Evolutionary conservation across 30 jellyfish, hydroid and myxozoan species (phyloP).

Genomic region (Mastigias papua): DNA sequence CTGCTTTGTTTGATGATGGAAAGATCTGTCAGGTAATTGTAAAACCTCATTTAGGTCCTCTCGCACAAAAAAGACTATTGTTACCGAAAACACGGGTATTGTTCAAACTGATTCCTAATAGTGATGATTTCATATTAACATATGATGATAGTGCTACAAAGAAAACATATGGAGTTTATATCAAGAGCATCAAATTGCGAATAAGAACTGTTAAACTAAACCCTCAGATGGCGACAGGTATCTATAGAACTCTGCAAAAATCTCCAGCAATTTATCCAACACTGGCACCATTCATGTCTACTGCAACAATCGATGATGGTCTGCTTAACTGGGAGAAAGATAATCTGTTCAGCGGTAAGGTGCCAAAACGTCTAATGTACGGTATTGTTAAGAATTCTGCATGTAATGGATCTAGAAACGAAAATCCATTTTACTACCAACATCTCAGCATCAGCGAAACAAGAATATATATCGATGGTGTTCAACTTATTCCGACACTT

Average conservation of each 20-base stretch:
- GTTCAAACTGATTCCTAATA: background rate
- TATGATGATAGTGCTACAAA: background rate
- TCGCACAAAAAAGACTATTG: background rate
- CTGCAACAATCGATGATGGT: background rate
- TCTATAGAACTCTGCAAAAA: background rate
- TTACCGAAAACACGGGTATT: background rate
- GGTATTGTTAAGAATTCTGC: background rate
- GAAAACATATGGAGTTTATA: background rate
- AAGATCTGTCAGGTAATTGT: background rate
- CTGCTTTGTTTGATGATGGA: background rate
- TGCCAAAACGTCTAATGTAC: background rate
- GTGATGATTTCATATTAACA: background rate
- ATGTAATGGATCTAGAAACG: background rate
- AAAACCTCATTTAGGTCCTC: background rate
- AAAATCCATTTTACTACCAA: background rate
- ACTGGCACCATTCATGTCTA: background rate
- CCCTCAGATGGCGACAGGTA: background rate
- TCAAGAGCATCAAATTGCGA: background rate
- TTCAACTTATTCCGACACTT: background rate
- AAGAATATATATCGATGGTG: background rate
- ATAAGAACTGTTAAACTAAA: background rate
- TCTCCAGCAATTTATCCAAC: background rate
- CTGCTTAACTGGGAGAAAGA: background rate
- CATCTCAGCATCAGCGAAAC: background rate
- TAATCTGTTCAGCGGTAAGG: background rate